Conservation (phyloP, 2,888 invertebrate species). For the Automeris io region DNA sequence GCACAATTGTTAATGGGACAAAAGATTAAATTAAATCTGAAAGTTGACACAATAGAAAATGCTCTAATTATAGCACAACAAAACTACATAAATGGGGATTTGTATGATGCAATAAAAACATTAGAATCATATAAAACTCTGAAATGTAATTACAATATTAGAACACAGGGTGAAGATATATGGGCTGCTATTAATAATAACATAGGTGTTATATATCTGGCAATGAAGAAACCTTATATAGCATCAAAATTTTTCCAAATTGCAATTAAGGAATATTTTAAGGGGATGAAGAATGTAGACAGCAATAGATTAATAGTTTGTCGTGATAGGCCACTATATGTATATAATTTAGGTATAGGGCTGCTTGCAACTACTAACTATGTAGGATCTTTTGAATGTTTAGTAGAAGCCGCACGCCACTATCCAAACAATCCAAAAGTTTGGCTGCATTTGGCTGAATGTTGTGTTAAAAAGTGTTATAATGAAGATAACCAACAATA, state of each 20-base stretch:
- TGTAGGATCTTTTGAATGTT: conserved; percentile 92
- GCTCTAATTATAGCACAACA: conserved; percentile 64
- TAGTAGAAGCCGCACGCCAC: conserved; percentile 89
- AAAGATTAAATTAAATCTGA: conserved; percentile 43
- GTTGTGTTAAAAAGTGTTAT: conserved; percentile 86
- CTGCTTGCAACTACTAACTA: conserved; percentile 88
- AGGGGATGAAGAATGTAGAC: conserved; percentile 58
- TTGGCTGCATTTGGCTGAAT: conserved; percentile 96
- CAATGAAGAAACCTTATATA: conserved; percentile 87
- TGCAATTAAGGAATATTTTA: conserved; percentile 84
- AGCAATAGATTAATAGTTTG: conserved; percentile 58
- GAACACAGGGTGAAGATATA: conserved; percentile 65
- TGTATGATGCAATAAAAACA: conserved; percentile 55
- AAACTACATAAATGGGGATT: conserved; percentile 60
- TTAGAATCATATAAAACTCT: conserved; percentile 54
- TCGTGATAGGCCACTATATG: conserved; percentile 78
- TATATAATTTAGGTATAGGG: conserved; percentile 91
- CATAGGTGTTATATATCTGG: conserved; percentile 87
- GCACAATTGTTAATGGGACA: conserved; percentile 56
- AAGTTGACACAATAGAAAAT: conserved; percentile 63
- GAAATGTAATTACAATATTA: conserved; percentile 55
- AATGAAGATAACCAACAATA: conserved; percentile 69
- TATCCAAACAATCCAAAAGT: conserved; percentile 92
- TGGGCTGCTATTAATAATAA: conserved; percentile 84
- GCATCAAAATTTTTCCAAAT: conserved; percentile 88